These are phyloP conservation scores for Papilio gigon DNA, from an alignment of 2,888 invertebrate genomes.

Conservation along the genomic window DNA sequence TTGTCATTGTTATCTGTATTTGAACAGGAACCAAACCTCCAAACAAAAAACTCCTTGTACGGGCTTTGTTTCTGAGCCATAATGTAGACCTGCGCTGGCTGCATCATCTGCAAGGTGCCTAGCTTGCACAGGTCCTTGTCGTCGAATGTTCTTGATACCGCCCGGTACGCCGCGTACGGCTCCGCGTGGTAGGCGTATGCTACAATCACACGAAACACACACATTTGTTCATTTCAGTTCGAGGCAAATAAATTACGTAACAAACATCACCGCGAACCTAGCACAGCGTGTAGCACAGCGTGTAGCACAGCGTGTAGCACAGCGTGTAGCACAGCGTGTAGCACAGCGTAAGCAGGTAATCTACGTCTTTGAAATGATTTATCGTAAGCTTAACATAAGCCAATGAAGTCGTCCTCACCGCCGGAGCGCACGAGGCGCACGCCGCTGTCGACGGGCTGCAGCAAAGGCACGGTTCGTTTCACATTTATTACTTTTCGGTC, in stretches of 20 bases:
- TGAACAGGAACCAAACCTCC: conserved; percentile 59
- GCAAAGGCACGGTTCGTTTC: conserved; percentile 55
- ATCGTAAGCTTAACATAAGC: not conserved
- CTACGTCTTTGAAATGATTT: conserved; percentile 6
- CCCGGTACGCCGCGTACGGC: conserved; percentile 75
- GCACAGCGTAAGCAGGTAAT: too few relatives aligned
- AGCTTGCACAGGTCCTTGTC: conserved; percentile 77
- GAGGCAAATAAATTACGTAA: too few relatives aligned
- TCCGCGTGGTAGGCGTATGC: conserved; percentile 81
- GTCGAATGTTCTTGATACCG: conserved; percentile 66
- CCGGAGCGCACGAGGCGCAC: conserved; percentile 64
- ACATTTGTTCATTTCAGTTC: too few relatives aligned
- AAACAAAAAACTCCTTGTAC: conserved; percentile 70
- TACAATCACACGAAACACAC: conserved; percentile 34
- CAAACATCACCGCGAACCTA: too few relatives aligned
- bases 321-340: too few relatives aligned
- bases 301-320: too few relatives aligned
- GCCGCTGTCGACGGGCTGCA: conserved; percentile 59
- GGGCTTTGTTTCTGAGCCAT: conserved; percentile 71
- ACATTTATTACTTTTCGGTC: conserved; percentile 63
- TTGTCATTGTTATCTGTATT: not conserved
- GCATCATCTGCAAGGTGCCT: conserved; percentile 70
- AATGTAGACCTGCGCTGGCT: conserved; percentile 65
- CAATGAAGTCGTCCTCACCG: conserved; percentile 49
- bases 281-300: too few relatives aligned